A percentile compares a stretch with the other conserved stretches of the same genome.
Evolutionary conservation across 2,113 vertebrate species (phyloP).

Genomic region (Pleuronectes platessa): DNA sequence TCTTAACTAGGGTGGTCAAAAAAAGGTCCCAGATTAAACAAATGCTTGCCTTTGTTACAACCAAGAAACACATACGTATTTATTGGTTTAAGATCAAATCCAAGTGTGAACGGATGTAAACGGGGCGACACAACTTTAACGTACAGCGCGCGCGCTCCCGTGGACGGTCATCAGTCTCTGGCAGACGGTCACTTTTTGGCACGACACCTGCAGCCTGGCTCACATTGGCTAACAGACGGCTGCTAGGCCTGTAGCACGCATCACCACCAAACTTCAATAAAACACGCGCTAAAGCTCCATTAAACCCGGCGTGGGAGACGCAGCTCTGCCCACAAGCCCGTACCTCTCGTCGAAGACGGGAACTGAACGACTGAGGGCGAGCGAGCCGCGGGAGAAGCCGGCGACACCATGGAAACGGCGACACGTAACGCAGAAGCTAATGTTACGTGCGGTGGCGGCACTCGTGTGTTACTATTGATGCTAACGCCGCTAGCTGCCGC

Average conservation of each 20-base stretch:
- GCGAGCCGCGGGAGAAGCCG: background rate
- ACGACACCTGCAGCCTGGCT: constrained; percentile 63
- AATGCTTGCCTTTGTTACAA: too few relatives aligned
- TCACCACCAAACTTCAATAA: constrained; percentile 33
- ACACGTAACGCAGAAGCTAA: constrained; percentile 37
- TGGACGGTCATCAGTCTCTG: too few relatives aligned
- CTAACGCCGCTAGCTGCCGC: constrained; percentile 58
- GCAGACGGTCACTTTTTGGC: too few relatives aligned
- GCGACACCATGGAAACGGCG: constrained; percentile 71
- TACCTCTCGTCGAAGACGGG: background rate
- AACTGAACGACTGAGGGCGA: background rate
- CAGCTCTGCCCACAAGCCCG: background rate
- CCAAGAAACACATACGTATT: too few relatives aligned
- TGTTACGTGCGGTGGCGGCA: constrained; percentile 6
- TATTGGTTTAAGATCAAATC: too few relatives aligned
- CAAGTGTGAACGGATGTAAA: too few relatives aligned
- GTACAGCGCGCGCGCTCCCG: too few relatives aligned
- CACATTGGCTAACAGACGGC: constrained; percentile 55
- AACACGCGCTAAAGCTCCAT: background rate
- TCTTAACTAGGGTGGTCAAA: too few relatives aligned
- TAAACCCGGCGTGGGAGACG: fast-evolving
- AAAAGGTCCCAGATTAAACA: too few relatives aligned
- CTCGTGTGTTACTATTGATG: constrained; percentile 32
- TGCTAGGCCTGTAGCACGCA: constrained; percentile 75
- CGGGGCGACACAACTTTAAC: too few relatives aligned